Evolutionary conservation across 2,113 vertebrate genomes (phyloP).

Genomic region (Heterocephalus glaber): DNA sequence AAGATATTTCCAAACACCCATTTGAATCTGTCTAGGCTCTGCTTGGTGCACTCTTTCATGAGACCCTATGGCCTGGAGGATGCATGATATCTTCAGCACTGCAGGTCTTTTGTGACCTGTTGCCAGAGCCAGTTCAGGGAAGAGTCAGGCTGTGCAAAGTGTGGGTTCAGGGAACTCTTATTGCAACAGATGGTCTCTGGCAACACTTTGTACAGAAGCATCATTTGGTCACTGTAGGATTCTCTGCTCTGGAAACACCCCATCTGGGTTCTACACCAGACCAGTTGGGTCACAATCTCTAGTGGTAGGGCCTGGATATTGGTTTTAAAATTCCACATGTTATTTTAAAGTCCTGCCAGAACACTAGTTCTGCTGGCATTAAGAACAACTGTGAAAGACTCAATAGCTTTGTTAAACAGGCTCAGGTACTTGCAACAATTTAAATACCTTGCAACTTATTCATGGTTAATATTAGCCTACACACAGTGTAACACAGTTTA

Average conservation of each 20-base stretch:
- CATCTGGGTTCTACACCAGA: neutral
- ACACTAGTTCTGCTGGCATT: neutral
- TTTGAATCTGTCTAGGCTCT: accelerated
- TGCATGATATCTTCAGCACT: neutral
- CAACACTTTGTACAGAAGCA: neutral
- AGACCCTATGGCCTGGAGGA: neutral
- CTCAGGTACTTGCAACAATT: neutral
- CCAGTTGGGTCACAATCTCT: neutral
- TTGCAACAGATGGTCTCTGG: neutral
- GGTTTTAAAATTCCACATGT: neutral
- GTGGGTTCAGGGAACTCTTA: neutral
- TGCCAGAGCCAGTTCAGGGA: neutral
- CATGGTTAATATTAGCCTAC: neutral
- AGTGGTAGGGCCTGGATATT: neutral
- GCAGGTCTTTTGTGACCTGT: neutral
- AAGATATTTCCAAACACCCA: neutral
- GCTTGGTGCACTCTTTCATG: too few species aligned
- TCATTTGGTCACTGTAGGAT: neutral
- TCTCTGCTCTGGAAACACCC: neutral
- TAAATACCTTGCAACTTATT: neutral
- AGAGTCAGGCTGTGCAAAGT: neutral
- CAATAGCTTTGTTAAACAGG: neutral
- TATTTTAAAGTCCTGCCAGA: neutral
- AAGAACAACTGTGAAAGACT: neutral
- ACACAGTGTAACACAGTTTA: neutral